phyloP scores from a whole-genome alignment of 1,140 invertebrate species.

The Caenorhabditis briggsae region DNA sequence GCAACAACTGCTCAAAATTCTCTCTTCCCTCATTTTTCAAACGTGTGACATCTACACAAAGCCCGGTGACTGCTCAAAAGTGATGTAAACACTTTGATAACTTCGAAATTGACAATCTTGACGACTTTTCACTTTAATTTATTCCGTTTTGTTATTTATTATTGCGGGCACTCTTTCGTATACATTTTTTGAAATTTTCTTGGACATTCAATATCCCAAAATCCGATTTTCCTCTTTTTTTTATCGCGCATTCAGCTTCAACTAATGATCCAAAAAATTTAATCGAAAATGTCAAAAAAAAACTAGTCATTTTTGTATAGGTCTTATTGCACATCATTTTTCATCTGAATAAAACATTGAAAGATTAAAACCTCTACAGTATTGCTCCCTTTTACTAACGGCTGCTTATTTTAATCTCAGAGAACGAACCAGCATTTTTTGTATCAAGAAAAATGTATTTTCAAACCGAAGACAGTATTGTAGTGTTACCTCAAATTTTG shows the following conservation, averaged over 20 bases:
- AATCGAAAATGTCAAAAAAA: background rate
- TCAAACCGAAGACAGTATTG: background rate
- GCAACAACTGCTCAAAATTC: constrained; percentile 42
- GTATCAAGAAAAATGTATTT: background rate
- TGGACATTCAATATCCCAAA: no score
- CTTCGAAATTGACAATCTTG: background rate
- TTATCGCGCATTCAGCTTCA: constrained; percentile 14
- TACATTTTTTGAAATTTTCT: no score
- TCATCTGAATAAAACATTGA: background rate
- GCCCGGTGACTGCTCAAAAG: constrained; percentile 42
- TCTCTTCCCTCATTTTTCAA: constrained; percentile 46
- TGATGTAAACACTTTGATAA: background rate
- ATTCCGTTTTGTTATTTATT: constrained; percentile 30
- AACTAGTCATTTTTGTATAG: constrained; percentile 27
- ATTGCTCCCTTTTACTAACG: constrained; percentile 35
- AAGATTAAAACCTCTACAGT: background rate
- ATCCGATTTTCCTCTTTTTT: background rate
- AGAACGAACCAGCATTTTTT: constrained; percentile 13
- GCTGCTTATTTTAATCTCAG: constrained; percentile 32
- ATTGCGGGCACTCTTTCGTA: constrained; percentile 5
- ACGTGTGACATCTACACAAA: constrained; percentile 48
- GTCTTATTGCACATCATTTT: constrained; percentile 12
- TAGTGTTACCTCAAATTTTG: background rate
- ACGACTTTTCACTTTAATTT: constrained; percentile 34
- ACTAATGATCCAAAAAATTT: background rate